These are phyloP conservation scores for Dolichallabes microphthalmus DNA, from an alignment of 2,113 vertebrate genomes.

Conservation along the genomic window DNA sequence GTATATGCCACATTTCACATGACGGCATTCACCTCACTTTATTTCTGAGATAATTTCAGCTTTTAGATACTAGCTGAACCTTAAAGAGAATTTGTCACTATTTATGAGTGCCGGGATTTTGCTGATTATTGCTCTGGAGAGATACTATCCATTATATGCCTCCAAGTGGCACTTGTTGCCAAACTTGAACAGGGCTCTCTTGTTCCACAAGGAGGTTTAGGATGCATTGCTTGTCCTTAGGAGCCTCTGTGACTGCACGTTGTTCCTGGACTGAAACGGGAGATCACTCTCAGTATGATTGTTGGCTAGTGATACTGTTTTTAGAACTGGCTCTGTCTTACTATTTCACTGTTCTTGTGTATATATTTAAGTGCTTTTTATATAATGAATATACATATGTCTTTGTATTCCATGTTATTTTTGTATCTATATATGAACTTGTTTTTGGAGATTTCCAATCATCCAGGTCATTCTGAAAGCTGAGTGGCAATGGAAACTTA, in stretches of 20 bases:
- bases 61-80: conserved; percentile 27
- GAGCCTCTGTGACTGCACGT: conserved; percentile 26
- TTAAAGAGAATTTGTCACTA: conserved; percentile 35
- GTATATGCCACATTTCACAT: conserved; percentile 52
- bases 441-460: neutral
- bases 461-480: neutral
- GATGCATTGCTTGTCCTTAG: conserved; percentile 30
- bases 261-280: conserved; percentile 36
- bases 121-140: conserved; percentile 11
- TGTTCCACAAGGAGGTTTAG: conserved; percentile 26
- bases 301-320: conserved; percentile 48
- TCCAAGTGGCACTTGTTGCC: conserved; percentile 30
- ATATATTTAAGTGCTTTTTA: conserved; percentile 33
- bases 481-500: neutral
- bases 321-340: conserved; percentile 42
- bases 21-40: conserved; percentile 30
- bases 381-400: conserved; percentile 19
- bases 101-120: conserved; percentile 13
- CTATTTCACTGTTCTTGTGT: conserved; percentile 40
- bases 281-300: conserved; percentile 48
- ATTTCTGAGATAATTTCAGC: conserved; percentile 17
- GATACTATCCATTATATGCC: conserved; percentile 18
- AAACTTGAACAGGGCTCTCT: conserved; percentile 43
- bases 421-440: neutral
- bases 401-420: conserved; percentile 7